These are phyloP conservation scores for Phaethornis superciliosus DNA, from an alignment of 2,113 vertebrate species.

Conservation along the genomic window DNA sequence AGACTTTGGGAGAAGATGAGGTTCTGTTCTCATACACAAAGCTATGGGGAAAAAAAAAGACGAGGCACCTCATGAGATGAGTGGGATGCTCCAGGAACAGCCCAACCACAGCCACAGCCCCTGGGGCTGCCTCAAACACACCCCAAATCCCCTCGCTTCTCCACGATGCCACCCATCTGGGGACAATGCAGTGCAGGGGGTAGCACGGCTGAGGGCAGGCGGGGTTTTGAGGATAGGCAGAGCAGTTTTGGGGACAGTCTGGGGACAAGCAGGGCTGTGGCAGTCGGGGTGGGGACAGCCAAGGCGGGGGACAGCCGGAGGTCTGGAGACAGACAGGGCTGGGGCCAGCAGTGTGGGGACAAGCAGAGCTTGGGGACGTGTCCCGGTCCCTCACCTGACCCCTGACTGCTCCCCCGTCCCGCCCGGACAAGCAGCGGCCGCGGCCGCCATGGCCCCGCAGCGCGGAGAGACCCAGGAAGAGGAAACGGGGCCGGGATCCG, in stretches of 20 bases:
- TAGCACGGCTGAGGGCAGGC: too few relatives aligned
- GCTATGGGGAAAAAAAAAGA: neutral
- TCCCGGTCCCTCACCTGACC: too few relatives aligned
- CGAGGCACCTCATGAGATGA: neutral
- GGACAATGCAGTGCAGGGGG: neutral
- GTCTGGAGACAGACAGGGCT: too few relatives aligned
- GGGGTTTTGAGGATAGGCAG: too few relatives aligned
- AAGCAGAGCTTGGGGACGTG: too few relatives aligned
- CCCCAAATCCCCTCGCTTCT: neutral
- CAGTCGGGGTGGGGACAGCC: too few relatives aligned
- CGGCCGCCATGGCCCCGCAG: too few relatives aligned
- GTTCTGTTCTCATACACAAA: neutral
- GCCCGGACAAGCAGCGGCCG: too few relatives aligned
- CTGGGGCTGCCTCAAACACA: neutral
- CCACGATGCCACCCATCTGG: rapidly evolving
- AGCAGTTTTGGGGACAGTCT: too few relatives aligned
- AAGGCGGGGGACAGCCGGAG: neutral
- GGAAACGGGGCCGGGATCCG: too few relatives aligned
- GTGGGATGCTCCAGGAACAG: rapidly evolving
- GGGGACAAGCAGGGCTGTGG: neutral
- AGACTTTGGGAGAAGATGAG: neutral
- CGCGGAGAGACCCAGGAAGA: too few relatives aligned
- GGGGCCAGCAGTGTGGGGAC: too few relatives aligned
- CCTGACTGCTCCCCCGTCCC: neutral
- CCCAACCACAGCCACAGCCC: neutral